phyloP scores from a whole-genome alignment of 2,113 vertebrate species.

The Bucco capensis region DNA sequence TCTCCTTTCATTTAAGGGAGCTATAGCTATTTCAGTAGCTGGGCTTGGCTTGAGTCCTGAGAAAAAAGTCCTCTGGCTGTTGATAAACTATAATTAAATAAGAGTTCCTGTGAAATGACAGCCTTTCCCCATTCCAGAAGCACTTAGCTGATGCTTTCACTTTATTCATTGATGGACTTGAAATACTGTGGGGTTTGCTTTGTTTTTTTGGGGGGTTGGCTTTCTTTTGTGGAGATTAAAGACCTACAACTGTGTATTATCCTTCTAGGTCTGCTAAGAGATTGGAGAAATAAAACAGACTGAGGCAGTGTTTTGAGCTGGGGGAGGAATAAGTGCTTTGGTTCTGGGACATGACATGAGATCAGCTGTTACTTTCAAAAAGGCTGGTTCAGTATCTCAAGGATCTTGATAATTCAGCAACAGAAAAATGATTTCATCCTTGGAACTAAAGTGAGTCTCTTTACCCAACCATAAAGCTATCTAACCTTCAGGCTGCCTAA shows the following conservation, averaged over 20 bases:
- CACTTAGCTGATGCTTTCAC: neutral
- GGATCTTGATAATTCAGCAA: constrained; percentile 45
- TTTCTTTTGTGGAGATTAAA: neutral
- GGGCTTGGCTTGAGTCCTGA: neutral
- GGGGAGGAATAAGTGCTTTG: neutral
- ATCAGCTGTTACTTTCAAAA: neutral
- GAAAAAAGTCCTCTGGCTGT: neutral
- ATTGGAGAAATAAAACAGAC: neutral
- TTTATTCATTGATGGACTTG: neutral
- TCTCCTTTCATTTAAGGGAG: neutral
- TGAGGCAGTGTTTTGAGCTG: neutral
- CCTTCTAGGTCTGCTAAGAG: neutral
- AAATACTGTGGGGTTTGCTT: neutral
- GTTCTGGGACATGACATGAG: neutral
- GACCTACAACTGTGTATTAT: neutral
- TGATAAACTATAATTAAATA: neutral
- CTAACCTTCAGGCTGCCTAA: neutral
- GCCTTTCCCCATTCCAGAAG: neutral
- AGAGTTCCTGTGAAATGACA: neutral
- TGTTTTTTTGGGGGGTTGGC: accelerated
- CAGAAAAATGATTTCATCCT: constrained; percentile 21
- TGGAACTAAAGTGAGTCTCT: neutral
- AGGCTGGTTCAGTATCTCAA: constrained; percentile 6
- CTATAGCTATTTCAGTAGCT: neutral
- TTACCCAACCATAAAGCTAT: neutral